Base-by-base conservation (phyloP, 2,888 invertebrate genomes). In the Melanostoma scalare region DNA sequence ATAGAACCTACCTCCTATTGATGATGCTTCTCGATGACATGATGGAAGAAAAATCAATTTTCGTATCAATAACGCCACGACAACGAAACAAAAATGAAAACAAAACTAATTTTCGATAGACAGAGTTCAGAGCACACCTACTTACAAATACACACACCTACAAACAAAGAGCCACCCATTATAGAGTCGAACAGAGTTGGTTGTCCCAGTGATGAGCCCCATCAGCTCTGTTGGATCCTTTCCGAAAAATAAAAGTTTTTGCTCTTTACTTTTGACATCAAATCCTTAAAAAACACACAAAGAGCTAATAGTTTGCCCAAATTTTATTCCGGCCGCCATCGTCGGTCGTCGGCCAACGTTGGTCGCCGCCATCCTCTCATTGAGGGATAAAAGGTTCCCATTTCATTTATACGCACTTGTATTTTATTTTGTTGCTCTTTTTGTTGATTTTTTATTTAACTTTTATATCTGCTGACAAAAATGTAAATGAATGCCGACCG, bases 71-170 rank as follows among this genome's bases (percentile, higher is more conserved):
- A 63, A 63, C 48, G 38, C 44, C 44, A 46, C 3, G 44, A 3
- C n/a, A n/a, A 2, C 36, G 44, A 6, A 36, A 72, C 46, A 20
- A 20, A 20, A 46, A 53, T 65, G 38, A 67, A 77, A 77, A 73
- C 73, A 74, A 82, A 82, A 82, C 68, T 78, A 82, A 78, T 78
- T 82, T 82, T 65, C 61, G n/a, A 46, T 50, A 67, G 63, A 77
- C 68, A 78, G 20, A 50, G 33, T 61, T 76, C 53, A 61, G 48
- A 76, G 48, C 31, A 52, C 60, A 50, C 40, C 52, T 2, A 44
- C 48, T 2, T 20, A 20, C 20, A 20, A 20, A 20, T 20, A 20
- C 55, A 35, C 55, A 44, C 36, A 53, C 42, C 40, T 42, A 8
- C 48, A 33, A 36, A 50, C n/a, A 20, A 20, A 20, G 1, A 20